Conservation (phyloP, 2,888 invertebrate genomes). For the Pterostichus niger region DNA sequence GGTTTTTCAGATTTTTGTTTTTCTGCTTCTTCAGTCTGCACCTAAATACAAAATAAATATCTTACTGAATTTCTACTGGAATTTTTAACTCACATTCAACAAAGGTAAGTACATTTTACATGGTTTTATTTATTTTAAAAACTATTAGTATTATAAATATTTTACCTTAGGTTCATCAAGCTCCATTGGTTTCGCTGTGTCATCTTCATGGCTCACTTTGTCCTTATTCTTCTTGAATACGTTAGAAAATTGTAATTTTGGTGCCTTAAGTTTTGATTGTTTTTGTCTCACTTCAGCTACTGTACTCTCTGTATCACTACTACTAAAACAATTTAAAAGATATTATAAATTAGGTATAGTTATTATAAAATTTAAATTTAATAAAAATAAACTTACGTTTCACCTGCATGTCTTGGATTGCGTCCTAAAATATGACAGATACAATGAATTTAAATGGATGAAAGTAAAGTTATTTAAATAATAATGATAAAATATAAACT, state of each 20-base stretch:
- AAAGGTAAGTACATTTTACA: no score
- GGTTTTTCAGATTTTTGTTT: constrained; percentile 67
- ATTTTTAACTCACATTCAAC: neutral
- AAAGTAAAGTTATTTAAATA: neutral
- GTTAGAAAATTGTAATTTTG: constrained; percentile 68
- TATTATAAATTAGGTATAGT: neutral
- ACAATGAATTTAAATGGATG: neutral
- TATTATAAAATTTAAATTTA: no score
- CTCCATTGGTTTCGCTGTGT: constrained; percentile 67
- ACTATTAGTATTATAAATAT: no score
- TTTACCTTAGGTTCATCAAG: constrained; percentile 69
- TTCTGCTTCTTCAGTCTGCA: constrained; percentile 40
- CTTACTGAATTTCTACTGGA: neutral
- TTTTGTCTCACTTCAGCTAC: constrained; percentile 78
- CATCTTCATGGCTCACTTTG: constrained; percentile 68
- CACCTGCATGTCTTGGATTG: constrained; percentile 55
- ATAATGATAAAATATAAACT: no score
- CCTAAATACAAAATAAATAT: constrained; percentile 2
- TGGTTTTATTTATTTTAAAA: no score
- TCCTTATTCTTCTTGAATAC: constrained; percentile 72
- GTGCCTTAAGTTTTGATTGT: constrained; percentile 68
- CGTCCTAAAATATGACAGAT: constrained; percentile 46
- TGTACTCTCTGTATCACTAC: constrained; percentile 84
- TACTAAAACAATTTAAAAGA: constrained; percentile 72
- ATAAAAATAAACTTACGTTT: constrained; percentile 57